phyloP scores from a whole-genome alignment of 2,888 invertebrate species.

The Myopa tessellatipennis region DNA sequence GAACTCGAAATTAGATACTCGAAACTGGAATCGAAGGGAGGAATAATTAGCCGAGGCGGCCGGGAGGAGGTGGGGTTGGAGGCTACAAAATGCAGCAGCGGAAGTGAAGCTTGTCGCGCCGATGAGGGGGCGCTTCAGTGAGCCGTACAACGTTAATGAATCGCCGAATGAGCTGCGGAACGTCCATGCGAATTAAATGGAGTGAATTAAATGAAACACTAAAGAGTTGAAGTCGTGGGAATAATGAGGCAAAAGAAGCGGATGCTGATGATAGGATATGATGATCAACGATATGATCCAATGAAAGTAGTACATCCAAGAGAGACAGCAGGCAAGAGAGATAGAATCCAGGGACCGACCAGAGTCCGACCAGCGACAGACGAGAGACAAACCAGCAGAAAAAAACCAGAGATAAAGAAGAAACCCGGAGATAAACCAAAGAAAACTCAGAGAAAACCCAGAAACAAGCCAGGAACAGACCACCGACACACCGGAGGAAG shows the following conservation, averaged over 20 bases:
- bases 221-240: no score
- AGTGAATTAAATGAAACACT: no score
- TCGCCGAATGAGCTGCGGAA: not conserved
- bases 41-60: not conserved
- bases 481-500: no score
- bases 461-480: no score
- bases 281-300: not conserved
- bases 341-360: not conserved
- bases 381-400: no score
- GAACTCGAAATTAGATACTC: conserved; percentile 6
- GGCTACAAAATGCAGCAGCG: not conserved
- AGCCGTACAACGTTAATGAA: not conserved
- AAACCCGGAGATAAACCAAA: not conserved
- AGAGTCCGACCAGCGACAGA: not conserved
- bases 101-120: not conserved
- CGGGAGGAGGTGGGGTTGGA: not conserved
- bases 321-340: not conserved
- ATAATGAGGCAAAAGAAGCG: no score
- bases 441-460: not conserved
- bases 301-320: not conserved
- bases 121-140: not conserved
- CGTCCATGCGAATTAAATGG: no score
- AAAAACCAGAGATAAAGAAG: no score
- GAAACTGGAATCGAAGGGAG: not conserved
- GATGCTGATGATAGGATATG: not conserved